Evolutionary conservation across 37 sponge, comb jelly and placozoan species (phyloP), one percentile per base, ranked within the genome.

Genomic region (Ephydatia muelleri): DNA sequence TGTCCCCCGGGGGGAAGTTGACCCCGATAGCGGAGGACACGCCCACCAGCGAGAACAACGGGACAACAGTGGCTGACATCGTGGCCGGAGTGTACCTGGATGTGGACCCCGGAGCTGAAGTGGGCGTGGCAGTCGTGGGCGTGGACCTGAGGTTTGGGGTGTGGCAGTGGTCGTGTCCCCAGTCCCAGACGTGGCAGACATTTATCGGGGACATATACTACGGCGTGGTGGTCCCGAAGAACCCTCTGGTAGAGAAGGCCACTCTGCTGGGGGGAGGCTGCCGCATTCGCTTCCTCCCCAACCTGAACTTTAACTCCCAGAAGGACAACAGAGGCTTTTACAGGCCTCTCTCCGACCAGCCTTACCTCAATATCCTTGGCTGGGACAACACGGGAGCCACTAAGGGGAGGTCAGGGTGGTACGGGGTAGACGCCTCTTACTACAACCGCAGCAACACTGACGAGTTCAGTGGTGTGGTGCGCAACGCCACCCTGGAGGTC

Each of bases 301-400:
- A 79, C 49, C 49, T 82, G 0, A 76, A 95, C 84, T 96, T 94
- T 70, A 96, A 96, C 78, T 91, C 97, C 3, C 70, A 87, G 0
- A 67, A 77, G 5, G 84, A 96, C 69, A 77, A 74, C 26, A 84
- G 83, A 64, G 97, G 97, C 22, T 65, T 76, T 14, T 76, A 70
- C 8, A 67, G 94, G 31, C 94, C 90, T 14, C 19, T 13, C 14
- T 68, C 75, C 6, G 97, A 96, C 64, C 33, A 64, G 26, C 94
- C 97, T 0, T 87, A 39, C 82, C 88, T 96, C 25, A 75, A 70
- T 0, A 78, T 94, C 36, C 64, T 84, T 25, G 97, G 83, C 33
- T 96, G 97, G 97, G 97, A 96, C 78, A 89, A 89, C 68, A 96
- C 97, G 49, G 94, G 94, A 0, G 12, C 80, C 27, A 78, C 85